phyloP scores from a whole-genome alignment of 2,888 invertebrate species.

The Leucophora obtusa region DNA sequence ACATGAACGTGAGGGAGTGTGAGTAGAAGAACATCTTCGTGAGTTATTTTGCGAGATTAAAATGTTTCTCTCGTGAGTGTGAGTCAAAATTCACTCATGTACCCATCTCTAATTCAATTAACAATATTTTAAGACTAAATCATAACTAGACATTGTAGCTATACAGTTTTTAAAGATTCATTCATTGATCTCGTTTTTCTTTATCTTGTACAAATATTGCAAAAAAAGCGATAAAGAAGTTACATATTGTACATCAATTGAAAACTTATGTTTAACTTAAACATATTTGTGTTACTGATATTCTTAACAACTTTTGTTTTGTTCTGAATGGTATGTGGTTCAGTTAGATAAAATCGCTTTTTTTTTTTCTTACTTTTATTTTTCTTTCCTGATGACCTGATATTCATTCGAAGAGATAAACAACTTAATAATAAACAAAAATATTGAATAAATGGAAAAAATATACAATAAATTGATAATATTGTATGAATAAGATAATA shows the following conservation, averaged over 20 bases:
- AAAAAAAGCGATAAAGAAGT: conserved; percentile 26
- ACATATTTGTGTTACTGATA: background rate
- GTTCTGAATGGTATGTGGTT: conserved; percentile 36
- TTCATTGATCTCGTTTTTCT: background rate
- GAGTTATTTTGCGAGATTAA: no score
- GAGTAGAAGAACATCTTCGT: no score
- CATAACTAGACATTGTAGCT: no score
- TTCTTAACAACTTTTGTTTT: background rate
- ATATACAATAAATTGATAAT: conserved; percentile 43
- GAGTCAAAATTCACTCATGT: no score
- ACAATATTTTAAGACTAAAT: no score
- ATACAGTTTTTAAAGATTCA: background rate
- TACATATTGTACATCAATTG: conserved; percentile 12
- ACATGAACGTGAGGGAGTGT: no score
- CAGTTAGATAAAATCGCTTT: conserved; percentile 37
- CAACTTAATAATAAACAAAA: background rate
- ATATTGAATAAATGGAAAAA: conserved; percentile 5
- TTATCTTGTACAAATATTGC: conserved; percentile 33
- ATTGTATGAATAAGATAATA: conserved; percentile 48
- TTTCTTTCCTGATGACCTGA: conserved; percentile 36
- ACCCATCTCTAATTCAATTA: no score
- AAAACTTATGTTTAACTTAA: conserved; percentile 28
- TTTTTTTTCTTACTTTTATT: background rate
- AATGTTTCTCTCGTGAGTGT: no score
- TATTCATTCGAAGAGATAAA: conserved; percentile 41